Base-by-base conservation (phyloP, 1,140 invertebrate species). In the Tyrophagus putrescentiae region DNA sequence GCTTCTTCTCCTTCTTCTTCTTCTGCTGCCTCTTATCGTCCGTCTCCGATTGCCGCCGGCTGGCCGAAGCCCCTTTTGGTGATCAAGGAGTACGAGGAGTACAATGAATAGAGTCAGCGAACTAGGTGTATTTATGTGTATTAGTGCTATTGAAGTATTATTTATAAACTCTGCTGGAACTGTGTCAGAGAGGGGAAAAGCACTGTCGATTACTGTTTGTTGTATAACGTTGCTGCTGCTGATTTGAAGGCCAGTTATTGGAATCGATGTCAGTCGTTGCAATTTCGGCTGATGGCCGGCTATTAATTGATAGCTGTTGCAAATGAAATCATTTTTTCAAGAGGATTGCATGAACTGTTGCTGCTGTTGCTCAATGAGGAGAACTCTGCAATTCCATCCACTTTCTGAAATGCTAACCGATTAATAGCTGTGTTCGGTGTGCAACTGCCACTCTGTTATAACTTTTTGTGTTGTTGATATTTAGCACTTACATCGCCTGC, bases 1-100 rank as follows among this genome's bases (percentile, higher is more conserved):
- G n/a, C n/a, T n/a, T n/a, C n/a, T n/a, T n/a, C n/a, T n/a, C n/a
- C n/a, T n/a, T n/a, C n/a, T n/a, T n/a, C n/a, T n/a, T n/a, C n/a
- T n/a, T n/a, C n/a, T n/a, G n/a, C n/a, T n/a, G n/a, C n/a, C n/a
- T n/a, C n/a, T n/a, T n/a, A n/a, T n/a, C n/a, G n/a, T n/a, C n/a
- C n/a, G n/a, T n/a, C n/a, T n/a, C n/a, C n/a, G n/a, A 25, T 48
- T 13, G 6, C 13, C 13, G 45, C 18, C 45, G 45, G 45, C 23
- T 48, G 45, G 45, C 45, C 45, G 23, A 18, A 48, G 18, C 45
- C 45, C 23, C 21, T 48, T 7, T 48, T 48, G 21, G 45, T 48
- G 7, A 48, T 48, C 45, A 48, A 48, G 45, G 18, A 48, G 31
- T 48, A 48, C 31, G 45, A 48, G 31, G 45, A 48, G 31, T 48